Evolutionary conservation across 2,113 vertebrate genomes (phyloP), one percentile per base, ranked within the genome.

Genomic region (Corythoichthys haematopterus): DNA sequence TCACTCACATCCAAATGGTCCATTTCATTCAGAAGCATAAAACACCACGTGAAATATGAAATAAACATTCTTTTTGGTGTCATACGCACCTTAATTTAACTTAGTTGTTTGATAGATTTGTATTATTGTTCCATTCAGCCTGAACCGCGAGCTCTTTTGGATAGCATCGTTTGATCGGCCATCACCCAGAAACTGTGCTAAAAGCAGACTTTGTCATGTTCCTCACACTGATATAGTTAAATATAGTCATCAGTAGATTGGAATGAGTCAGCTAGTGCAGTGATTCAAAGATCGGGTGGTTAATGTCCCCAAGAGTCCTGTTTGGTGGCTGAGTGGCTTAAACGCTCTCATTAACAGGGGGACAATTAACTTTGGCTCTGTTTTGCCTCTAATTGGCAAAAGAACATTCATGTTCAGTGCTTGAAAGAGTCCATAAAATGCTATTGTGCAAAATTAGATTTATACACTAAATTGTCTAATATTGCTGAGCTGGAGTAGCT

Each of bases 241-340:
- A 88, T 76, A 72, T 67, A 79, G 77, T 84, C 70, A 71, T 87
- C 84, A 68, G 65, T 66, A 71, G 78, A 81, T 83, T 77, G 65
- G 73, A 80, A 84, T 84, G 83, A 88, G 78, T 88, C 83, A 80
- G 76, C 73, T 60, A 52, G 46, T 79, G 81, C 70, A 69, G 82
- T 66, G 77, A 85, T 77, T 83, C 73, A 69, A 68, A 79, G 71
- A 73, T 69, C 71, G 37, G 48, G 67, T 78, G 73, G 71, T 84
- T 80, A 84, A 81, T 74, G 79, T 82, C 66, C 84, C 74, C 68
- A 43, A 53, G 71, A 79, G 80, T 71, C 53, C 70, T 69, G 70
- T 81, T 84, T 68, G 52, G 72, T 77, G 75, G 55, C 79, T 68
- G 80, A 70, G 68, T 57, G 1, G 47, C 68, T 74, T 65, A 81